These are phyloP conservation scores for Eolophus roseicapilla DNA, from an alignment of 2,113 vertebrate species.

Conservation along the genomic window DNA sequence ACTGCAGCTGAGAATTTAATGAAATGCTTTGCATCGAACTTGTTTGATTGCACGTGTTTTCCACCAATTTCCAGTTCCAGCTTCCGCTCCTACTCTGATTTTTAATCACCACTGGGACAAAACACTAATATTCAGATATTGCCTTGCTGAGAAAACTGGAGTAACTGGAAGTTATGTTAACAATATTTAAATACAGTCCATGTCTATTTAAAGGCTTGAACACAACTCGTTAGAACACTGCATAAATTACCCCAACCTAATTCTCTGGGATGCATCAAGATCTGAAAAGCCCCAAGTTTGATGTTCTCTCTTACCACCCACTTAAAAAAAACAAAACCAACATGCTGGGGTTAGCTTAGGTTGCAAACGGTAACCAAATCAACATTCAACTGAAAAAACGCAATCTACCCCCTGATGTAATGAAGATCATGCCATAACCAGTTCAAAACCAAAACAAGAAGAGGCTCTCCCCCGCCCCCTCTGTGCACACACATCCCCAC, in stretches of 20 bases:
- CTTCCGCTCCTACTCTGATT: background rate
- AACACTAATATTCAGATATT: background rate
- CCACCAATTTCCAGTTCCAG: background rate
- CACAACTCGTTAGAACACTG: constrained; percentile 15
- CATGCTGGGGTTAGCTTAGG: constrained; percentile 11
- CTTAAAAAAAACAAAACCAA: background rate
- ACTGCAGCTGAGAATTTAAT: background rate
- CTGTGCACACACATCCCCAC: background rate
- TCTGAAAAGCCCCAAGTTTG: constrained; percentile 30
- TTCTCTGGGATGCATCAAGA: constrained; percentile 23
- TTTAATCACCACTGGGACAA: background rate
- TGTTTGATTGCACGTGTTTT: background rate
- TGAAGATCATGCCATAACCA: background rate
- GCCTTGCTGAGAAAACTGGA: constrained; percentile 12
- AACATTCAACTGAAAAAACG: background rate
- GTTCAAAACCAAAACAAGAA: background rate
- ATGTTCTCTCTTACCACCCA: constrained; percentile 34
- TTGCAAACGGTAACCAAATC: constrained; percentile 1
- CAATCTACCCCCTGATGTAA: background rate
- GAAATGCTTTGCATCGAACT: background rate
- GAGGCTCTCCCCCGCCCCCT: background rate
- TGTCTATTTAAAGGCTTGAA: constrained; percentile 51
- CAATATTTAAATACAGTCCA: constrained; percentile 27
- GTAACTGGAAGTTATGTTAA: constrained; percentile 13
- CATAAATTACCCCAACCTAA: constrained; percentile 58